Evolutionary conservation across 2,888 invertebrate genomes (phyloP).

Genomic region (Macrophya annulata): DNA sequence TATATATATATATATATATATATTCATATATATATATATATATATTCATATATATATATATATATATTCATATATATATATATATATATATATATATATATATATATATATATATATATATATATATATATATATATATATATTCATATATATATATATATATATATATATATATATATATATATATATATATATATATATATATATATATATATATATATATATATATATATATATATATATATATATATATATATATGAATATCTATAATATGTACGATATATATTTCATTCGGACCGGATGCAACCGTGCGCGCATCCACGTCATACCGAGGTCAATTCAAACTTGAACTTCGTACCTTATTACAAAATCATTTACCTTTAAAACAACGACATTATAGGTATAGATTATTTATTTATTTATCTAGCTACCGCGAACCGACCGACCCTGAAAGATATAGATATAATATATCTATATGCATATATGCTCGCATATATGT

Average conservation of each 20-base stretch:
- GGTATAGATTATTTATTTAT: not conserved
- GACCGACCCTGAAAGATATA: not conserved
- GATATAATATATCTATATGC: not conserved
- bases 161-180: not conserved
- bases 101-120: conserved; percentile 7
- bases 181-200: not conserved
- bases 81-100: not conserved
- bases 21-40: not conserved
- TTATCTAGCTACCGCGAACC: not conserved
- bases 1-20: not conserved
- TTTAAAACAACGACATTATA: not conserved
- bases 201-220: too few relatives aligned
- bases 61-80: not conserved
- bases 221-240: not conserved
- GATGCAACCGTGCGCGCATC: conserved; percentile 33
- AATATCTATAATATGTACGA: too few relatives aligned
- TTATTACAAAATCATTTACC: not conserved
- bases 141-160: too few relatives aligned
- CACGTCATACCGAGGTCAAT: conserved; percentile 47
- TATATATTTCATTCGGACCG: conserved; percentile 29
- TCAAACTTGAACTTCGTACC: conserved; percentile 50
- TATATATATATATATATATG: not conserved
- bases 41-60: too few relatives aligned
- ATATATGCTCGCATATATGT: too few relatives aligned
- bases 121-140: not conserved